Evolutionary conservation across 2,888 invertebrate genomes (phyloP).

Genomic region (Campoplex nolae): DNA sequence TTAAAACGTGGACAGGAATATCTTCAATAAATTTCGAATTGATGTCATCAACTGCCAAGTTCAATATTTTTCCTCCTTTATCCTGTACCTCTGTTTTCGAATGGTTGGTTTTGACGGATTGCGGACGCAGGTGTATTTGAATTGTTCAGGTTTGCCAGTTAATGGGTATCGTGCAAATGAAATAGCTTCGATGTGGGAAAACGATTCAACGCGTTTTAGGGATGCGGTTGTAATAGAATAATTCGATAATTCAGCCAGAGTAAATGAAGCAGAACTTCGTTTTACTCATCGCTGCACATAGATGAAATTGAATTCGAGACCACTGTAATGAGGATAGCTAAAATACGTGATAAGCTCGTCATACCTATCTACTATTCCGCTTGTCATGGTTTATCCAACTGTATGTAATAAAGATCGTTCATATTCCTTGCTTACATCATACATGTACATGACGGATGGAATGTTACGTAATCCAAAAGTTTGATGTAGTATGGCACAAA

Average conservation of each 20-base stretch:
- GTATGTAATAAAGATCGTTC: constrained; percentile 27
- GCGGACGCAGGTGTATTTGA: constrained; percentile 9
- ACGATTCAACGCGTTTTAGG: constrained; percentile 10
- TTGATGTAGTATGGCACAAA: constrained; percentile 48
- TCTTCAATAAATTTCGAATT: neutral
- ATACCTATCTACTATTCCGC: constrained; percentile 35
- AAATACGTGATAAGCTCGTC: constrained; percentile 52
- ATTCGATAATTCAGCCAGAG: constrained; percentile 4
- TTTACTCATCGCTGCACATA: neutral
- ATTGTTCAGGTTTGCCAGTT: neutral
- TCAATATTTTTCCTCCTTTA: neutral
- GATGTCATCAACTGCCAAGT: neutral
- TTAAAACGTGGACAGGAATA: neutral
- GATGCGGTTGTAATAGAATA: neutral
- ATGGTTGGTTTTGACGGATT: neutral
- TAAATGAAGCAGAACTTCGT: constrained; percentile 14
- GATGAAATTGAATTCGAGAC: constrained; percentile 40
- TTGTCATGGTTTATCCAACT: constrained; percentile 30
- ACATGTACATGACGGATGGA: constrained; percentile 60
- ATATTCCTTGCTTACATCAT: constrained; percentile 14
- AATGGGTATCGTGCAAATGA: constrained; percentile 1
- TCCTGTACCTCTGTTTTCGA: neutral
- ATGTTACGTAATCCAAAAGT: constrained; percentile 49
- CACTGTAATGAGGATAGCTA: constrained; percentile 40
- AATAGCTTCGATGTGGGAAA: constrained; percentile 1